Conservation (phyloP, 2,797 vertebrate species). For the Knipowitschia caucasica region DNA sequence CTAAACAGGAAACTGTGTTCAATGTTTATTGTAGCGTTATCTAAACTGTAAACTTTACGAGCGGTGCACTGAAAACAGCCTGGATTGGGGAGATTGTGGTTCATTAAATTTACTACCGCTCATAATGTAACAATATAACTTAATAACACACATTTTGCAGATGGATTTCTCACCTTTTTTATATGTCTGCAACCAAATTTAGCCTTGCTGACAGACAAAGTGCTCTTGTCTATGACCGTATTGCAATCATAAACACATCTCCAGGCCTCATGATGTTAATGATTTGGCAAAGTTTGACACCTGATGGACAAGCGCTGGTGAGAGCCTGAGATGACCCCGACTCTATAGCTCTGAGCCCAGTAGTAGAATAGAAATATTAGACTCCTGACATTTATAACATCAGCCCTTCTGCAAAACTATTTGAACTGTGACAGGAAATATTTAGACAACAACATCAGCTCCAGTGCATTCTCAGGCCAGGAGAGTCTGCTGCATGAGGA, state of each 20-base stretch:
- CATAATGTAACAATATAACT: background rate
- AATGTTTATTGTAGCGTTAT: constrained; percentile 6
- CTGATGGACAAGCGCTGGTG: constrained; percentile 10
- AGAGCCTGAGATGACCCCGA: constrained; percentile 19
- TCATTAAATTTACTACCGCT: constrained; percentile 11
- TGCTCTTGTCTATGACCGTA: constrained; percentile 4
- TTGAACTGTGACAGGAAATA: constrained; percentile 70
- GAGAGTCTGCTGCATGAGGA: constrained; percentile 44
- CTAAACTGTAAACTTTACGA: constrained; percentile 23
- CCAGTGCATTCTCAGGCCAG: constrained; percentile 54
- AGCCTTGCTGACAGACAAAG: constrained; percentile 35
- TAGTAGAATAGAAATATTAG: constrained; percentile 44
- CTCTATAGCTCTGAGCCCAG: constrained; percentile 19
- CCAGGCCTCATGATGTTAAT: constrained; percentile 22
- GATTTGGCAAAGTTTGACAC: constrained; percentile 30
- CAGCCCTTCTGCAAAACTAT: constrained; percentile 62
- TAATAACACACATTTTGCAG: background rate
- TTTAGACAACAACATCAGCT: constrained; percentile 67
- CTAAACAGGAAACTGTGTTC: constrained; percentile 8
- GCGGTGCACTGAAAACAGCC: constrained; percentile 2
- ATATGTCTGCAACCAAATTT: constrained; percentile 1
- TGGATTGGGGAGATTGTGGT: background rate
- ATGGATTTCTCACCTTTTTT: background rate
- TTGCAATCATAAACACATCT: constrained; percentile 15
- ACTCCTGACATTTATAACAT: constrained; percentile 53